Base-by-base conservation (phyloP, 2,888 invertebrate species). In the Stenodema calcarata region DNA sequence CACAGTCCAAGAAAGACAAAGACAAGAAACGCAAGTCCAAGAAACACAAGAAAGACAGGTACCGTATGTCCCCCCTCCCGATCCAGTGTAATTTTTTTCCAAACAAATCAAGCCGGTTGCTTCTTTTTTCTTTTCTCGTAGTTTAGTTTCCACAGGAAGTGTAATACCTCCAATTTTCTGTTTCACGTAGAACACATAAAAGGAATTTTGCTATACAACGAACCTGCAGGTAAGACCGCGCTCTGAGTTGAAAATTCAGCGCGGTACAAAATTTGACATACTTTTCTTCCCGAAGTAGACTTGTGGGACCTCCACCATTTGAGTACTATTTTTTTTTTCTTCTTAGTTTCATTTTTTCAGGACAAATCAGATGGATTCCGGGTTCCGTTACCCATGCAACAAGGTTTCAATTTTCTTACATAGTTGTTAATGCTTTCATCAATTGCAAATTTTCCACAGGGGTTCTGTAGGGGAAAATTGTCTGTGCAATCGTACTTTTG, bases 21-120 rank as follows among this genome's bases (percentile, higher is more conserved):
- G 92, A 92, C 90, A 93, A 94, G 91, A 92, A 95, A 91, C 93
- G 94, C 91, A 96, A 95, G 92, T 94, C 95, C 90, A 96, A 95
- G 92, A 94, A 94, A 92, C 92, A 92, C 90, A 92, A 92, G 89
- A 93, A 94, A 91, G 92, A 93, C 90, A 94, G 94, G 95, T 95
- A 92, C 89, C 86, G 76, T 87, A 50, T 54, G 86, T 62, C 73
- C n/a, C 73, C 54, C 35, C 9, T 35, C 16, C 18, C 35, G 3
- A 27, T 41, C 16, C 73, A 35, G 12, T 14, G 73, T 41, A 16
- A 73, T 23, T 62, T 62, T 62, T 62, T 62, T 16, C 30, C 4
- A 73, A 69, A 73, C 35, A 42, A 54, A 82, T 2, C 23, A 78
- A 44, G n/a, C 41, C 79, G 44, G 47, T 85, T 85, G 41, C 70